These are phyloP conservation scores for Eira barbara DNA, from an alignment of 2,113 vertebrate species.

Conservation along the genomic window DNA sequence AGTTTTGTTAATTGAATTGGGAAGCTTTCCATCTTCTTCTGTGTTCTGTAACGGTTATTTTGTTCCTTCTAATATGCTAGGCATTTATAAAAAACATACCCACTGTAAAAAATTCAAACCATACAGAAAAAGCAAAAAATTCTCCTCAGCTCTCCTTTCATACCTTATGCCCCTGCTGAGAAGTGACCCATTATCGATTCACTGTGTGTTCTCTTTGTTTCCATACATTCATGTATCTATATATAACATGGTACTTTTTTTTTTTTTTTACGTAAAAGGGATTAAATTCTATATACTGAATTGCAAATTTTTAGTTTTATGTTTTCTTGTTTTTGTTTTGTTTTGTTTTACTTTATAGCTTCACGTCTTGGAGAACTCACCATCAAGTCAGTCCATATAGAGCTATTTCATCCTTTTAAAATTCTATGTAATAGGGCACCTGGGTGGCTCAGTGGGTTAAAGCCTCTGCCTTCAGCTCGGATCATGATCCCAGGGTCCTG, in stretches of 20 bases:
- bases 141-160: background rate
- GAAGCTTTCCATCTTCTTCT: slow-evolving; percentile 52
- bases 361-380: background rate
- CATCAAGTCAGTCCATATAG: background rate
- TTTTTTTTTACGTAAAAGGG: background rate
- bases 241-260: background rate
- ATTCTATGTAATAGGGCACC: background rate
- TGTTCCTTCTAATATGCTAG: slow-evolving; percentile 20
- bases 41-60: slow-evolving; percentile 38
- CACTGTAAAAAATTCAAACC: slow-evolving; percentile 39
- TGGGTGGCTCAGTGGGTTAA: no score
- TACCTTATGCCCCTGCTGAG: background rate
- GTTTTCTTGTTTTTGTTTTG: background rate
- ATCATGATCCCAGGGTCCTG: no score
- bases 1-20: slow-evolving; percentile 61
- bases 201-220: background rate
- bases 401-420: background rate
- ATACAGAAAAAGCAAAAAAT: slow-evolving; percentile 26
- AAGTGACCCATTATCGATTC: background rate
- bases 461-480: no score
- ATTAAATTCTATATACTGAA: background rate
- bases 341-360: background rate
- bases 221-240: background rate
- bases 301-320: background rate
- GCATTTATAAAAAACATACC: slow-evolving; percentile 54